Conservation (phyloP, 1,140 invertebrate genomes). For the Meloidogyne exigua region DNA sequence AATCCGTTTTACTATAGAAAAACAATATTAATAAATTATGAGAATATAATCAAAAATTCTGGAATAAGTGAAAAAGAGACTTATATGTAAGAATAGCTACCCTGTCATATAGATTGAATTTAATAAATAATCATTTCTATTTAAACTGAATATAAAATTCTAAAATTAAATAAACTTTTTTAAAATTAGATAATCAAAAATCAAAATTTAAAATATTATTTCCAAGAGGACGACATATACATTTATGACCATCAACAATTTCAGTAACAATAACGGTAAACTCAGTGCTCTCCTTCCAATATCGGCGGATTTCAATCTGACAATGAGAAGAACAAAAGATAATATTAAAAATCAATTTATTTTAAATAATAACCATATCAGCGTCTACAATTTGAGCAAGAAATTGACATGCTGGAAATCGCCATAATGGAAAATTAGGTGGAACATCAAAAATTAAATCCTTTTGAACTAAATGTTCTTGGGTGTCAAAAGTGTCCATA, state of each 20-base stretch:
- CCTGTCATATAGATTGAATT: too few species aligned
- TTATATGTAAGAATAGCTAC: not conserved
- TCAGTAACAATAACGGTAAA: not conserved
- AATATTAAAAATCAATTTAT: not conserved
- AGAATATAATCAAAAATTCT: not conserved
- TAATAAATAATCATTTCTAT: not conserved
- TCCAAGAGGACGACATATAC: not conserved
- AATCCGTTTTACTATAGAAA: not conserved
- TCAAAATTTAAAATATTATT: not conserved
- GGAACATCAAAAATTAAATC: not conserved
- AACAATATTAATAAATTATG: not conserved
- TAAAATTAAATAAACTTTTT: not conserved
- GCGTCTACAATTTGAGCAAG: not conserved
- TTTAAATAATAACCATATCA: slow-evolving; percentile 5
- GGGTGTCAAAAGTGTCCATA: not conserved
- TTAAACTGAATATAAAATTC: not conserved
- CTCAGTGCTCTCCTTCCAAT: not conserved
- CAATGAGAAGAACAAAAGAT: not conserved
- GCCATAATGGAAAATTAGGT: not conserved
- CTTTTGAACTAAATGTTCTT: not conserved
- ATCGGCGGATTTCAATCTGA: not conserved
- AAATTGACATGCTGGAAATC: not conserved
- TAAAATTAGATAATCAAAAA: not conserved
- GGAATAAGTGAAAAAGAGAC: not conserved
- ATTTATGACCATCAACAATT: not conserved